Percentiles rank a stretch among this genome's conserved stretches.
Conservation (phyloP, 2,797 vertebrate genomes). For the Cuculus canorus region DNA sequence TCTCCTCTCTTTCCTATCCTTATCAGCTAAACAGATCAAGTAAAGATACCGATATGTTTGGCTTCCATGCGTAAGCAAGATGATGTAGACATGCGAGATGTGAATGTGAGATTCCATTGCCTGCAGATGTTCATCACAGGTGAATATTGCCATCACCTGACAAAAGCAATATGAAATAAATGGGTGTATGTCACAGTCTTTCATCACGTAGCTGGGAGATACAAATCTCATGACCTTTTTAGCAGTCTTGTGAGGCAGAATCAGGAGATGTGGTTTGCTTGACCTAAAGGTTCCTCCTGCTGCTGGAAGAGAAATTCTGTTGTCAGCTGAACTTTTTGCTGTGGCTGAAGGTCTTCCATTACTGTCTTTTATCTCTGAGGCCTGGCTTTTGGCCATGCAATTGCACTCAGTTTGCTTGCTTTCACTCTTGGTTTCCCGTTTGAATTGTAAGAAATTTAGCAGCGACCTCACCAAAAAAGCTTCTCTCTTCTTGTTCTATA, state of each 20-base stretch:
- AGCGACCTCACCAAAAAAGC: neutral
- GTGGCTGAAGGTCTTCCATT: constrained; percentile 34
- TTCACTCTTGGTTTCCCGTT: neutral
- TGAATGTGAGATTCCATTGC: neutral
- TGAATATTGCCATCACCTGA: neutral
- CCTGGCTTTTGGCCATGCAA: constrained; percentile 25
- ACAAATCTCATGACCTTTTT: constrained; percentile 48
- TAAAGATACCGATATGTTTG: neutral
- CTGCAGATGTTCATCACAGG: neutral
- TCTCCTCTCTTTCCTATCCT: neutral
- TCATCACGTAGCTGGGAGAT: constrained; percentile 13
- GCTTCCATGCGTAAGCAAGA: neutral
- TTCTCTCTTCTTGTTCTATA: neutral
- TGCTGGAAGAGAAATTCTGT: constrained; percentile 23
- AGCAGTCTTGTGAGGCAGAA: constrained; percentile 17
- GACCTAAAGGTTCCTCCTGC: constrained; percentile 33
- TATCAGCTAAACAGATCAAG: neutral
- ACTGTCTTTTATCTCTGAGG: neutral
- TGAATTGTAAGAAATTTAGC: neutral
- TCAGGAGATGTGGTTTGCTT: constrained; percentile 16
- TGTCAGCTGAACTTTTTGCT: constrained; percentile 43
- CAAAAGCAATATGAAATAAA: constrained; percentile 34
- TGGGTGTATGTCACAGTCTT: neutral
- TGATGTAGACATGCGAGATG: rapidly evolving
- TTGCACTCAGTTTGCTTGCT: neutral